phyloP scores from a whole-genome alignment of 2,113 vertebrate species.

The Monopterus albus region DNA sequence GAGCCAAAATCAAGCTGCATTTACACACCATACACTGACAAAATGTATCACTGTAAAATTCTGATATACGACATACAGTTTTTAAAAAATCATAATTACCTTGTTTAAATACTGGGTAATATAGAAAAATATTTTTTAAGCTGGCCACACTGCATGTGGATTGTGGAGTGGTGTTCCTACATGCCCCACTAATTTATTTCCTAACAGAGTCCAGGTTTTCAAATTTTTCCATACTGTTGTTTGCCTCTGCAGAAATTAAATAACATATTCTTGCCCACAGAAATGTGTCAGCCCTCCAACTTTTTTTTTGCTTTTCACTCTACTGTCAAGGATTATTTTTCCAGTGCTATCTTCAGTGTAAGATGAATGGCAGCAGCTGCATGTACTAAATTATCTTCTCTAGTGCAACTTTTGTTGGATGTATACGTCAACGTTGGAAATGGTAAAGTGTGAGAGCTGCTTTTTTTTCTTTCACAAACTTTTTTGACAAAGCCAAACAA shows the following conservation, averaged over 20 bases:
- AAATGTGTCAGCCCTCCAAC: slow-evolving; percentile 27
- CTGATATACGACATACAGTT: too few relatives aligned
- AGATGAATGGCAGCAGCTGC: slow-evolving; percentile 42
- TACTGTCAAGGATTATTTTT: slow-evolving; percentile 49
- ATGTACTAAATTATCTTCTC: slow-evolving; percentile 27
- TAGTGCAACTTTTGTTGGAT: slow-evolving; percentile 6
- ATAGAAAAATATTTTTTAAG: too few relatives aligned
- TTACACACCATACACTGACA: too few relatives aligned
- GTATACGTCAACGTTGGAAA: slow-evolving; percentile 15
- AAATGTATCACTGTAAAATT: too few relatives aligned
- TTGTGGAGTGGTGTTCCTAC: background rate
- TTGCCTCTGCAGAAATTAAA: slow-evolving; percentile 44
- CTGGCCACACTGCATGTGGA: background rate
- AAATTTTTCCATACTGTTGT: slow-evolving; percentile 3
- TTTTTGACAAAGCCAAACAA: background rate
- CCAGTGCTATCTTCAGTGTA: background rate
- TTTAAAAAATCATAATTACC: too few relatives aligned
- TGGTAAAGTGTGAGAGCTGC: background rate
- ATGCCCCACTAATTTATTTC: too few relatives aligned
- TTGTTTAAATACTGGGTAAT: too few relatives aligned
- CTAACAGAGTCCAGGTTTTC: background rate
- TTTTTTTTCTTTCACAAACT: too few relatives aligned
- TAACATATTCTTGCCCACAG: slow-evolving; percentile 17
- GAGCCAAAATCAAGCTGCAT: too few relatives aligned
- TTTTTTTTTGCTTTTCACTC: background rate